Evolutionary conservation across 1,140 invertebrate species (phyloP).

Genomic region (Stegodyphus dumicola): DNA sequence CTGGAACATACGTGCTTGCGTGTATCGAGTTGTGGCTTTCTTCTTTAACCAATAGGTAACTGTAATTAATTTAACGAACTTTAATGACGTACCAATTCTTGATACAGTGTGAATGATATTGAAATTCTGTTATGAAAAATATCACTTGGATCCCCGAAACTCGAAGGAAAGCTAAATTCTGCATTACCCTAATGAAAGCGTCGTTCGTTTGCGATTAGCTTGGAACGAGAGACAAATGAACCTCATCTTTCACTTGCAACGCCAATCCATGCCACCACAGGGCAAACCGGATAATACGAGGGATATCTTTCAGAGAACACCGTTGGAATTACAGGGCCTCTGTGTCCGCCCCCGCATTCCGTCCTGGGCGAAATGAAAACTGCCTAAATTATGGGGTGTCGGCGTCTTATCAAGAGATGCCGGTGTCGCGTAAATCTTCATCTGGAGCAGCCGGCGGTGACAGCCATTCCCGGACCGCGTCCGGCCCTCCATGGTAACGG

Average conservation of each 20-base stretch:
- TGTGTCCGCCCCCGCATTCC: constrained; percentile 35
- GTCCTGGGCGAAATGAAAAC: constrained; percentile 51
- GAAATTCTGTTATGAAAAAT: too few species aligned
- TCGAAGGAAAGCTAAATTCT: too few species aligned
- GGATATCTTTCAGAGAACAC: background rate
- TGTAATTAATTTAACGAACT: too few species aligned
- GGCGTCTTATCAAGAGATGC: constrained; percentile 40
- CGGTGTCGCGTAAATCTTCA: constrained; percentile 32
- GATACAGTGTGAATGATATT: too few species aligned
- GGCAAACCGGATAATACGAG: background rate
- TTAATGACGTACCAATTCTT: too few species aligned
- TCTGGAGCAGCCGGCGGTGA: constrained; percentile 45
- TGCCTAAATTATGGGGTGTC: constrained; percentile 56
- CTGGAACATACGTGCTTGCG: too few species aligned
- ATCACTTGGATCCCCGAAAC: too few species aligned
- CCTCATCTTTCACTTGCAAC: background rate
- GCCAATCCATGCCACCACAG: constrained; percentile 1
- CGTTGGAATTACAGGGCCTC: constrained; percentile 1
- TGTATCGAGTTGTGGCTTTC: too few species aligned
- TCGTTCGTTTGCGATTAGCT: constrained; percentile 10
- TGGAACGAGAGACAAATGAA: constrained; percentile 18
- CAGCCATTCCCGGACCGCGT: constrained; percentile 27
- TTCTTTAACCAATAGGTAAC: too few species aligned
- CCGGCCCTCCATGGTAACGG: constrained; percentile 26
- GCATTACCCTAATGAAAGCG: constrained; percentile 31